These are phyloP conservation scores for Lymantria monacha DNA, from an alignment of 2,888 invertebrate species.

Conservation along the genomic window DNA sequence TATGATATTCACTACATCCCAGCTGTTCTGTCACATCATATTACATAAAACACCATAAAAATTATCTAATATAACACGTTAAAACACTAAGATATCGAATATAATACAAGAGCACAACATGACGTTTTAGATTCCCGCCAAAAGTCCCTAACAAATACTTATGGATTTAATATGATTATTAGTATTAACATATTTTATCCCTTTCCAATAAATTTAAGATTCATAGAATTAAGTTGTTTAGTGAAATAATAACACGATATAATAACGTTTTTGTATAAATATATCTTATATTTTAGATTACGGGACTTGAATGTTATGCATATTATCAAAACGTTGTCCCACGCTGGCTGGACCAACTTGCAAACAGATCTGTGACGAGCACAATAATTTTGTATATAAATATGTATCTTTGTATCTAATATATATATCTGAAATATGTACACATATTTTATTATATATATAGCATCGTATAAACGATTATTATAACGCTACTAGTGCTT, in stretches of 20 bases:
- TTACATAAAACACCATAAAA: too few relatives aligned
- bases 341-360: constrained; percentile 55
- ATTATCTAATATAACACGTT: too few relatives aligned
- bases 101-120: too few relatives aligned
- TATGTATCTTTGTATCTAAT: constrained; percentile 39
- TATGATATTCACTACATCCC: too few relatives aligned
- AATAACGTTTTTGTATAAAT: neutral
- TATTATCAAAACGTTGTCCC: constrained; percentile 20
- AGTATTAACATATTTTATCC: neutral
- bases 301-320: neutral
- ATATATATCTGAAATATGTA: constrained; percentile 51
- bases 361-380: constrained; percentile 73
- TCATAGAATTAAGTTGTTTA: too few relatives aligned
- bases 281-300: neutral
- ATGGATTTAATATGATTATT: neutral
- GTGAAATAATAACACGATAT: too few relatives aligned
- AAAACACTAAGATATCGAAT: too few relatives aligned
- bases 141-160: too few relatives aligned
- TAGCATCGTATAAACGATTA: constrained; percentile 13
- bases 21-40: too few relatives aligned
- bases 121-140: too few relatives aligned
- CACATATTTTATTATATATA: constrained; percentile 26
- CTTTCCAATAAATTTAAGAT: too few relatives aligned
- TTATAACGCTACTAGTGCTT: neutral
- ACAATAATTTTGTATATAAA: constrained; percentile 77